Evolutionary conservation across 2,888 invertebrate genomes (phyloP).

Genomic region (Drosophila tripunctata): DNA sequence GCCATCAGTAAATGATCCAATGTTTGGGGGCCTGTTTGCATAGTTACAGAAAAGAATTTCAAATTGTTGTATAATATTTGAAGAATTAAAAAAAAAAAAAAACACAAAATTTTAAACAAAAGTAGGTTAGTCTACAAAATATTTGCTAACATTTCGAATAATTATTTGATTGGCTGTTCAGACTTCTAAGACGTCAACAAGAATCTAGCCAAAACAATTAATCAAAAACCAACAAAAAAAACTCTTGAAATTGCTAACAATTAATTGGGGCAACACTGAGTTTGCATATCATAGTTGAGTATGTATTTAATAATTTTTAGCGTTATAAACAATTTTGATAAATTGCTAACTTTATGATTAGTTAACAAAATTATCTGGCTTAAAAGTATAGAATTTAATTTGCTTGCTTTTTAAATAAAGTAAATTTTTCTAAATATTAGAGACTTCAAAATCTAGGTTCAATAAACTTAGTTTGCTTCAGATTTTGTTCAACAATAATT

Average conservation of each 20-base stretch:
- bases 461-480: too few relatives aligned
- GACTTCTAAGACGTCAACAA: conserved; percentile 18
- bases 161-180: conserved; percentile 40
- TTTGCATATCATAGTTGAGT: not conserved
- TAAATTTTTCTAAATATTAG: too few relatives aligned
- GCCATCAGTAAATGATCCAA: conserved; percentile 45
- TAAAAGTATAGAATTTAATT: too few relatives aligned
- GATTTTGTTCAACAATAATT: too few relatives aligned
- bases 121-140: conserved; percentile 56
- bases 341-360: not conserved
- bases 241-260: not conserved
- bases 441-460: too few relatives aligned
- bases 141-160: conserved; percentile 49
- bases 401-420: too few relatives aligned
- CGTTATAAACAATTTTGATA: not conserved
- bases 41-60: conserved; percentile 61
- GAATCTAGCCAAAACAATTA: conserved; percentile 1
- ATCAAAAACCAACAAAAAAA: conserved; percentile 3
- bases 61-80: conserved; percentile 61
- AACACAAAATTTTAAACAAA: conserved; percentile 28
- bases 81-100: not conserved
- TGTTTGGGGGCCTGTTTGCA: conserved; percentile 43
- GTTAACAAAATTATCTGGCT: too few relatives aligned
- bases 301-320: too few relatives aligned
- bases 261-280: not conserved